phyloP scores from a whole-genome alignment of 2,797 vertebrate species.

The Chloroceryle amazona region DNA sequence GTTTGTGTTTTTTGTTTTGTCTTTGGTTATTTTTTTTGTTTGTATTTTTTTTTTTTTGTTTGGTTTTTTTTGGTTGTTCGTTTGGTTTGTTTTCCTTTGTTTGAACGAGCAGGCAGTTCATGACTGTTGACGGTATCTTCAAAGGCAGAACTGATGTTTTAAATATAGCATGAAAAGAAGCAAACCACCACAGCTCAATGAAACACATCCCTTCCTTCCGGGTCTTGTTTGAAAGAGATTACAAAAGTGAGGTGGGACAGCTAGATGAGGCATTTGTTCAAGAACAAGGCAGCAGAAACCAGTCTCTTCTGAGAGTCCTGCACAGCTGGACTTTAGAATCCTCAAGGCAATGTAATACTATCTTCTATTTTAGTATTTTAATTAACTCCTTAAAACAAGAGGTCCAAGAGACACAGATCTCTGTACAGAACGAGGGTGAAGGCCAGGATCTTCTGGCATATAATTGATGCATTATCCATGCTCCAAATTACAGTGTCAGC shows the following conservation, averaged over 20 bases:
- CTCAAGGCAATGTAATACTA: not conserved
- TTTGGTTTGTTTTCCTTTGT: not conserved
- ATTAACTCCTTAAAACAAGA: not conserved
- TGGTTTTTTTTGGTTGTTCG: too few relatives aligned
- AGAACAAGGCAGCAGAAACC: not conserved
- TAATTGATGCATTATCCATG: not conserved
- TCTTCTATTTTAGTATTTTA: not conserved
- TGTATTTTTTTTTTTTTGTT: too few relatives aligned
- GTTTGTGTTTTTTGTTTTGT: too few relatives aligned
- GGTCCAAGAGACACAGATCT: not conserved
- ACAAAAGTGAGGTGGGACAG: not conserved
- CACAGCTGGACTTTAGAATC: not conserved
- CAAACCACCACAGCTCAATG: not conserved
- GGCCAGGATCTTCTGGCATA: not conserved
- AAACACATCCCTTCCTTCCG: not conserved
- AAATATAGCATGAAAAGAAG: not conserved
- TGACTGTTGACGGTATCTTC: not conserved
- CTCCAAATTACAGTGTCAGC: not conserved
- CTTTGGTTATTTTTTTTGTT: too few relatives aligned
- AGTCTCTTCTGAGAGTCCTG: not conserved
- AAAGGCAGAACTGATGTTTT: not conserved
- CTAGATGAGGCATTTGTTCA: not conserved
- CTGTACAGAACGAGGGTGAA: not conserved
- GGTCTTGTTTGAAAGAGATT: not conserved
- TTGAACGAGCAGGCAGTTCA: not conserved